Base-by-base conservation (phyloP, 2,888 invertebrate genomes). In the Tillus elongatus region DNA sequence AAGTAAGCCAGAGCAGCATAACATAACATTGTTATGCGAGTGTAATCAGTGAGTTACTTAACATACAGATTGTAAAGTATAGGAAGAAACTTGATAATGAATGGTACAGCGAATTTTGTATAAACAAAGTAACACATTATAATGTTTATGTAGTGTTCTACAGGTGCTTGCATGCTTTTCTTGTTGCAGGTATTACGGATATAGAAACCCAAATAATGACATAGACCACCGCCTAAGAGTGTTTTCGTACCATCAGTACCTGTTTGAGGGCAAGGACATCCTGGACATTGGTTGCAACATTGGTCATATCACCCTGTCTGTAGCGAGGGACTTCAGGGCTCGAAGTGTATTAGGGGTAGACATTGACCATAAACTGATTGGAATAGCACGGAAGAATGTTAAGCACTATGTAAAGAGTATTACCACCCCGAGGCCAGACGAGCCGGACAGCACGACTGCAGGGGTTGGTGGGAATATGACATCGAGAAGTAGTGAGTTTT, bases 221-320 rank as follows among this genome's bases (percentile, higher is more conserved):
- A 73, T 79, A 57, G 97, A 97, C 64, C 75, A 82, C 30, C 75
- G 98, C 35, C 68, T 97, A 47, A 79, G 79, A 54, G 81, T 84
- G 37, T 83, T 97, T 54, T 75, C 76, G 40, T 75, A 80, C 56
- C 79, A 87, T 53, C 70, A 75, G 29, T 83, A 90, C 53, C 73
- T 95, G 57, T 95, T 97, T 63, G 73, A 79, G 45, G 82, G 82
- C 46, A 93, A 89, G 66, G 88, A 91, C 64, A 83, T 97, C 30
- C 70, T 98, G 45, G 98, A 98, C 60, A 86, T 98, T 57, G 98
- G 98, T 10, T 98, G 97, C 66, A 98, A 98, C 67, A 86, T 91
- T 42, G 98, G 98, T 1, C 90, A 93, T 61, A 78, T 98, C 49
- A 92, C 97, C 6, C 74, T 96, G 27, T 80, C 85, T 0, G 75